Conservation (phyloP, 1,140 invertebrate species). For the Drosophila ananassae region DNA sequence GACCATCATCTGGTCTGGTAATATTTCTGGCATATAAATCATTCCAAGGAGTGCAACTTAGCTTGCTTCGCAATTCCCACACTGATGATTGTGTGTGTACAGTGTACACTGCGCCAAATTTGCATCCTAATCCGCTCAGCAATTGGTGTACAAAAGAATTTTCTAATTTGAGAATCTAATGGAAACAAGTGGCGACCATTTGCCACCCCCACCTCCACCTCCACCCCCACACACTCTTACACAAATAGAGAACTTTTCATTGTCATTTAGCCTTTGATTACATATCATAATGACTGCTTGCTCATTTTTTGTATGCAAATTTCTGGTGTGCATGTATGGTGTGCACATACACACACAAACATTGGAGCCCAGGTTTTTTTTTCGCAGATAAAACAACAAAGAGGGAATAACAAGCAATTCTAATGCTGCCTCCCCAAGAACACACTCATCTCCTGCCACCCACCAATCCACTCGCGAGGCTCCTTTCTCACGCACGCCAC, state of each 20-base stretch:
- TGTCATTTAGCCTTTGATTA: conserved; percentile 55
- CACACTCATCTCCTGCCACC: conserved; percentile 17
- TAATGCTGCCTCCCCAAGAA: conserved; percentile 45
- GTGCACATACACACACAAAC: conserved; percentile 34
- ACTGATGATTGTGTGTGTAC: conserved; percentile 12
- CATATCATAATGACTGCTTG: conserved; percentile 33
- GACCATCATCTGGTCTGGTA: conserved; percentile 40
- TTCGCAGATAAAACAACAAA: conserved; percentile 78
- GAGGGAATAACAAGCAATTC: conserved; percentile 76
- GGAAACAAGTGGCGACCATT: conserved; percentile 9
- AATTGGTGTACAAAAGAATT: conserved; percentile 21
- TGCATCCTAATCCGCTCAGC: background rate
- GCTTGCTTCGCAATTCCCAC: conserved; percentile 28
- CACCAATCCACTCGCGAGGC: conserved; percentile 47
- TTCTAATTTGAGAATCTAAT: conserved; percentile 30
- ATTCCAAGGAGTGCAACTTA: conserved; percentile 43
- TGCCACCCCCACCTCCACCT: background rate
- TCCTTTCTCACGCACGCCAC: conserved; percentile 28
- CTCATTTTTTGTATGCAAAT: conserved; percentile 58
- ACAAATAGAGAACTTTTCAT: conserved; percentile 27
- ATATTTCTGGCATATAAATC: conserved; percentile 42
- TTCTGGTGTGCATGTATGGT: conserved; percentile 67
- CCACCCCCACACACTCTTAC: conserved; percentile 7
- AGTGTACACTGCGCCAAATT: conserved; percentile 7
- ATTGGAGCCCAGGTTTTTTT: conserved; percentile 57